Evolutionary conservation across 2,888 invertebrate genomes (phyloP).

Genomic region (Mythimna loreyi): DNA sequence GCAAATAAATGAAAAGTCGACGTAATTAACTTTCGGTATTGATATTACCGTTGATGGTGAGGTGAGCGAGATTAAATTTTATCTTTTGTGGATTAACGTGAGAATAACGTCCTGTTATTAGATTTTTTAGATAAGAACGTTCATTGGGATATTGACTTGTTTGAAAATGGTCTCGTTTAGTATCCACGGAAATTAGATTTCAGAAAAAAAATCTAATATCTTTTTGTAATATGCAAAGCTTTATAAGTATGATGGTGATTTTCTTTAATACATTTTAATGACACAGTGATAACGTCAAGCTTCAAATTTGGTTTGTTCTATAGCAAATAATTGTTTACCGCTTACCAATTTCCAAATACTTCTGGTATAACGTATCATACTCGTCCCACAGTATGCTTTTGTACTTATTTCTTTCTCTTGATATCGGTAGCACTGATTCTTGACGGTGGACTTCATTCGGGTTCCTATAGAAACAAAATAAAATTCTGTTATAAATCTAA

Average conservation of each 20-base stretch:
- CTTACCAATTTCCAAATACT: conserved; percentile 98
- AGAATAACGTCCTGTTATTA: conserved; percentile 43
- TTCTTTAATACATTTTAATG: neutral
- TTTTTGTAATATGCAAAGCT: neutral
- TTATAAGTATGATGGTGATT: neutral
- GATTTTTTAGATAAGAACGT: conserved; percentile 33
- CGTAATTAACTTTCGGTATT: conserved; percentile 76
- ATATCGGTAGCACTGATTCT: conserved; percentile 94
- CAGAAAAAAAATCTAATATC: neutral
- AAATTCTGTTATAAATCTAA: neutral
- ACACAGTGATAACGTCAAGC: neutral
- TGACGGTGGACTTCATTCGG: conserved; percentile 96
- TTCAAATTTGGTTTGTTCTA: neutral
- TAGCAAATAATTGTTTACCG: neutral
- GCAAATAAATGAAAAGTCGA: conserved; percentile 66
- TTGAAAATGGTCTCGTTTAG: conserved; percentile 5
- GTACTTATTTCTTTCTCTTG: conserved; percentile 96
- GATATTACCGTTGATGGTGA: conserved; percentile 66
- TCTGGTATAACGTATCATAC: conserved; percentile 97
- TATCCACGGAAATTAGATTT: conserved; percentile 21
- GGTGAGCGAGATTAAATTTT: conserved; percentile 69
- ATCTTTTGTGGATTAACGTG: conserved; percentile 63
- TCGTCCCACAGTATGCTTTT: conserved; percentile 97
- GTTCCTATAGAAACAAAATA: conserved; percentile 90
- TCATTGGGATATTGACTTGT: conserved; percentile 24